Conservation (phyloP, 2,888 invertebrate genomes). For the Drosophila vallismaia region DNA sequence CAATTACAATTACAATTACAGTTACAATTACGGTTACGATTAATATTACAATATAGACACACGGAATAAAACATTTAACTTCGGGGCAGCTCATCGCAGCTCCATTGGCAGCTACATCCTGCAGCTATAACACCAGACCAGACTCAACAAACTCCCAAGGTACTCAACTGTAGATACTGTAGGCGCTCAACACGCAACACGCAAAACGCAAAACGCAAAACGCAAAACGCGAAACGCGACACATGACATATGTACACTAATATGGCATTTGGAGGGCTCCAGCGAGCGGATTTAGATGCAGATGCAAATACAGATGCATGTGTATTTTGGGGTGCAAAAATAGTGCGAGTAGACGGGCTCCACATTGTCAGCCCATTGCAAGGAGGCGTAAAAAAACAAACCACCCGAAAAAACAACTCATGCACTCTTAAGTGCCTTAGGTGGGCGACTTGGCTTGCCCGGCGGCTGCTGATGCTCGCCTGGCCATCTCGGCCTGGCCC, state of each 20-base stretch:
- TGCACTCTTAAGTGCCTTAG: background rate
- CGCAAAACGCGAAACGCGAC: too few species aligned
- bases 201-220: too few species aligned
- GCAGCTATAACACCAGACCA: background rate
- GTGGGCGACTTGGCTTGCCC: slow-evolving; percentile 33
- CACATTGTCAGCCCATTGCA: background rate
- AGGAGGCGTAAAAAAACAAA: background rate
- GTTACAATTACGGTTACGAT: slow-evolving; percentile 38
- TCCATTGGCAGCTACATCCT: background rate
- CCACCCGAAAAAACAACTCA: background rate
- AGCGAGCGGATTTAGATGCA: background rate
- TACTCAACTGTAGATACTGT: slow-evolving; percentile 1
- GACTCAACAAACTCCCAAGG: slow-evolving; percentile 1
- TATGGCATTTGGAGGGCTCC: background rate
- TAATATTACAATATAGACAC: slow-evolving; percentile 9
- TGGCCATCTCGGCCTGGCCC: slow-evolving; percentile 44
- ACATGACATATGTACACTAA: background rate
- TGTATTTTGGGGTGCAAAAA: background rate
- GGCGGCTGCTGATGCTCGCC: slow-evolving; percentile 52
- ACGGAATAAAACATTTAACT: slow-evolving; percentile 4
- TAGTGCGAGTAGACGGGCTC: background rate
- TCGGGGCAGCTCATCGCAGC: background rate
- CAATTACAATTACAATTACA: slow-evolving; percentile 53
- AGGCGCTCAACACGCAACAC: too few species aligned
- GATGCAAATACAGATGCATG: background rate